Base-by-base conservation (phyloP, 2,797 vertebrate species). In the Clarias laeviceps region DNA sequence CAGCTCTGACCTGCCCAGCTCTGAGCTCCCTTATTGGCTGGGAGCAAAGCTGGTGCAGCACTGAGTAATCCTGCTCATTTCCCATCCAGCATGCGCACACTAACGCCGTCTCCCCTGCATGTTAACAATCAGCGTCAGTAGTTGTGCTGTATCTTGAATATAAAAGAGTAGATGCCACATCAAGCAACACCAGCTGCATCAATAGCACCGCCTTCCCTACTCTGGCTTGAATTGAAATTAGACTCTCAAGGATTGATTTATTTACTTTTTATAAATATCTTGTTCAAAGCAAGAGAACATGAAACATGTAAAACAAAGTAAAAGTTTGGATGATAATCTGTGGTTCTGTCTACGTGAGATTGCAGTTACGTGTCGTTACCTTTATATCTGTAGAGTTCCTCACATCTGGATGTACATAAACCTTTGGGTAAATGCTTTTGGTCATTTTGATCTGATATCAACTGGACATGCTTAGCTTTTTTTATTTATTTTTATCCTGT, bases 31-130 rank as follows among this genome's bases (percentile, higher is more conserved):
- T 24, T 61, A 82, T 66, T 85, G 57, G 82, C 76, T 34, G 57
- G 84, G 64, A 65, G 54, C 50, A n/a, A 8, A 64, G 34, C 80
- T 69, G 40, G 59, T 88, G 65, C 69, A 70, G 76, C 57, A 87
- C 77, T 80, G 73, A 80, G 76, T 76, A 54, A 65, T 79, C 34
- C 82, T 85, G 84, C 62, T 77, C 65, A 85, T 84, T 54, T 84
- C 77, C 66, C 61, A 76, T n/a, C 27, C 59, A 87, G 77, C 88
- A 87, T 82, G 50, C 84, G 87, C 85, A 90, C 85, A 91, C 85
- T 94, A 94, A 94, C 92, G 82, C 70, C 7, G 83, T 89, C 85
- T 82, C 87, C 89, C 90, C 87, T 92, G 94, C 94, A 94, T 94
- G 57, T 64, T 64, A 45, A 29, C 22, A 83, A 62, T 83, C 57